These are phyloP conservation scores for Takifugu rubripes DNA, from an alignment of 2,797 vertebrate genomes.

Conservation along the genomic window DNA sequence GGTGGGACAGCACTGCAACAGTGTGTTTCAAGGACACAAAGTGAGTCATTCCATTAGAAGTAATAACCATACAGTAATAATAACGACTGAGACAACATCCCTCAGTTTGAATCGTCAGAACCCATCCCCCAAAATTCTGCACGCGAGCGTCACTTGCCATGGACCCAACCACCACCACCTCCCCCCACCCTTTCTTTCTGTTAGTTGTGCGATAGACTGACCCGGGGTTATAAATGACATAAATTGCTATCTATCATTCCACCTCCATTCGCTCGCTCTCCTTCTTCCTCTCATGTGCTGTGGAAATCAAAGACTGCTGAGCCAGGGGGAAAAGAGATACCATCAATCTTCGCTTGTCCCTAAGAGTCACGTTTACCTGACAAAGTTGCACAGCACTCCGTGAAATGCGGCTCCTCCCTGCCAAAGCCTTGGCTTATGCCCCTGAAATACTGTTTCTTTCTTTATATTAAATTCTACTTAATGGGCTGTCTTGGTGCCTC, in stretches of 20 bases:
- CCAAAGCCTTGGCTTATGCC: conserved; percentile 65
- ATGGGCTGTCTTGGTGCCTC: conserved; percentile 49
- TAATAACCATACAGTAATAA: neutral
- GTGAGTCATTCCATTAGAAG: conserved; percentile 27
- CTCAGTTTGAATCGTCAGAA: conserved; percentile 24
- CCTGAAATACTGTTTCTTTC: conserved; percentile 68
- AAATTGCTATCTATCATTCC: conserved; percentile 68
- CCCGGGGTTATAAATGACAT: conserved; percentile 67
- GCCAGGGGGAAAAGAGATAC: conserved; percentile 69
- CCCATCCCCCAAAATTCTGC: too few species aligned
- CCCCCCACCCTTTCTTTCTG: conserved; percentile 25
- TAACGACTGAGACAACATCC: conserved; percentile 42
- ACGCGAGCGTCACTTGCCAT: conserved; percentile 10
- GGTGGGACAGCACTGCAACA: conserved; percentile 34
- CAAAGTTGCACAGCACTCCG: conserved; percentile 68
- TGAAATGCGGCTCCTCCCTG: conserved; percentile 65
- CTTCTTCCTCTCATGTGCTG: conserved; percentile 47
- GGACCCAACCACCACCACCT: conserved; percentile 10
- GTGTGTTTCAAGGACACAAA: conserved; percentile 40
- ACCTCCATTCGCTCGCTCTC: conserved; percentile 40
- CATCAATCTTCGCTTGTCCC: conserved; percentile 74
- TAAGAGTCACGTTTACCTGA: conserved; percentile 73
- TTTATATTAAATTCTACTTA: conserved; percentile 70
- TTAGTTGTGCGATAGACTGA: conserved; percentile 60
- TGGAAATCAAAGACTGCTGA: conserved; percentile 76